Evolutionary conservation across 2,797 vertebrate species (phyloP), one percentile per base, ranked within the genome.

Genomic region (Carapus acus): DNA sequence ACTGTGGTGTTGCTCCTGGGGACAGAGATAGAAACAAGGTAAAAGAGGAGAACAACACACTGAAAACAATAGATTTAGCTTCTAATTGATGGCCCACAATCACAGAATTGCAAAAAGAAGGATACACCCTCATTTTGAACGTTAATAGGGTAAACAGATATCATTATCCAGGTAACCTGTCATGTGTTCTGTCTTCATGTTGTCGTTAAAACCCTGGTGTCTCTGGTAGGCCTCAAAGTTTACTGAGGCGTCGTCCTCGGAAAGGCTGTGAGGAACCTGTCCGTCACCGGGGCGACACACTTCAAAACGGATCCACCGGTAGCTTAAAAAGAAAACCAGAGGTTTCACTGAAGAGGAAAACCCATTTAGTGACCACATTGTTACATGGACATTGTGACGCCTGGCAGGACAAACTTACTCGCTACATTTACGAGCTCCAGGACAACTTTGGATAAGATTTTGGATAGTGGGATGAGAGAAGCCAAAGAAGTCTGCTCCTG

Each of bases 361-460:
- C n/a, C n/a, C 24, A 27, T 27, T 9, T 27, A 27, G 24, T 27
- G n/a, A n/a, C n/a, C n/a, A n/a, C n/a, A n/a, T n/a, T n/a, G n/a
- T n/a, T n/a, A n/a, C n/a, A n/a, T n/a, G n/a, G n/a, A n/a, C n/a
- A n/a, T n/a, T 11, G 16, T 11, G 2, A 34, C 11, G 11, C 27
- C 6, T 6, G 27, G 3, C 15, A 21, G 4, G 5, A 3, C 31
- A 14, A 24, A 83, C 82, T 79, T 79, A 93, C 93, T 89, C 91
- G 80, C 70, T 73, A 54, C 93, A 95, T 60, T 94, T 93, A 46
- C 88, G 91, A 23, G 93, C 93, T 54, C 91, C 93, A 0, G 91
- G 92, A 73, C 90, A 93, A 67, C 91, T 93, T 84, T 95, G 93
- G 69, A 95, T 92, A 29, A 96, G 85, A 70, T 91, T 92, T 71